Percentiles rank a stretch among this genome's conserved stretches.
Evolutionary conservation across 2,888 invertebrate species (phyloP).

Genomic region (Mellilla xanthometata): DNA sequence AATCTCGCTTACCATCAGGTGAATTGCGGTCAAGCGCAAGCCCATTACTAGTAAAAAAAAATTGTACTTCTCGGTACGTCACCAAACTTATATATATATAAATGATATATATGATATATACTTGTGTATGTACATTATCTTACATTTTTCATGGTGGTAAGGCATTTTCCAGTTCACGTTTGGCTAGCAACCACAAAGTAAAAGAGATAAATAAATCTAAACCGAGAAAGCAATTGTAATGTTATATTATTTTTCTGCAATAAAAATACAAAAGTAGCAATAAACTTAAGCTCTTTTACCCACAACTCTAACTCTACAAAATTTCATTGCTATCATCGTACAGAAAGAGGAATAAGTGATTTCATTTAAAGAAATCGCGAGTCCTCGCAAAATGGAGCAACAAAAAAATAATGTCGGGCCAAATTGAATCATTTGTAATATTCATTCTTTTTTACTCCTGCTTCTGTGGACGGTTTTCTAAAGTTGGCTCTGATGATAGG

Average conservation of each 20-base stretch:
- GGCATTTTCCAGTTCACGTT: too few relatives aligned
- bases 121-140: too few relatives aligned
- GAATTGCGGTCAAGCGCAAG: too few relatives aligned
- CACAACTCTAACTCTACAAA: conserved; percentile 31
- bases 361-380: conserved; percentile 59
- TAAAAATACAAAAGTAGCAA: conserved; percentile 6
- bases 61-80: too few relatives aligned
- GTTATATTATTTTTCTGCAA: neutral
- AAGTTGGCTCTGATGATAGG: conserved; percentile 33
- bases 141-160: too few relatives aligned
- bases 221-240: neutral
- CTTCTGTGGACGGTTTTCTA: conserved; percentile 55
- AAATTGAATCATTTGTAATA: conserved; percentile 78
- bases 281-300: conserved; percentile 12
- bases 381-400: conserved; percentile 48
- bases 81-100: too few relatives aligned
- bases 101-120: too few relatives aligned
- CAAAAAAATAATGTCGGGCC: conserved; percentile 68
- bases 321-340: conserved; percentile 54
- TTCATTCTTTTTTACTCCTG: conserved; percentile 65
- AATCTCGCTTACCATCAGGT: too few relatives aligned
- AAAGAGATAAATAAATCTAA: too few relatives aligned
- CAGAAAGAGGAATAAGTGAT: conserved; percentile 60
- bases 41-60: too few relatives aligned
- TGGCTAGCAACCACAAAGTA: too few relatives aligned